These are phyloP conservation scores for Neoitamus cyanurus DNA, from an alignment of 2,888 invertebrate species.

Conservation along the genomic window DNA sequence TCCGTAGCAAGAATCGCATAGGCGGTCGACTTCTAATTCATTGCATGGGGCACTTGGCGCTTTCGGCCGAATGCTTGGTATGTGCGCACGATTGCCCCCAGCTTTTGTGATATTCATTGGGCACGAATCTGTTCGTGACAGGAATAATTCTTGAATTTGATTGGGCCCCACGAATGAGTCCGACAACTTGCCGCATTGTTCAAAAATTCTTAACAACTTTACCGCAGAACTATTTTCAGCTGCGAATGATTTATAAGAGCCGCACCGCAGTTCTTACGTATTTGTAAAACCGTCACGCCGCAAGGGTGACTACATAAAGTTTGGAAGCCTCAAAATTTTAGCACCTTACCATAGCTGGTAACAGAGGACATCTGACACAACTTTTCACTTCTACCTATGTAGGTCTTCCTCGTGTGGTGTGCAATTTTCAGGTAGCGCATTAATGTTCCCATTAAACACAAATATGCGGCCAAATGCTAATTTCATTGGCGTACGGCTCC, in stretches of 20 bases:
- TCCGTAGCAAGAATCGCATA: not conserved
- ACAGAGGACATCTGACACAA: not conserved
- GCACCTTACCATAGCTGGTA: not conserved
- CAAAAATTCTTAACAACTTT: not conserved
- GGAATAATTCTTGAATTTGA: not conserved
- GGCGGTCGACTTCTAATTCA: not conserved
- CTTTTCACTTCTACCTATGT: too few species aligned
- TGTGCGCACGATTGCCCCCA: not conserved
- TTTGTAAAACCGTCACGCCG: not conserved
- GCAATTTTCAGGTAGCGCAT: too few species aligned
- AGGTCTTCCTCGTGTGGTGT: too few species aligned
- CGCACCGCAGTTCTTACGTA: not conserved
- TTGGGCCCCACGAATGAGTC: not conserved
- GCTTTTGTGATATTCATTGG: not conserved
- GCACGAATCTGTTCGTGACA: not conserved
- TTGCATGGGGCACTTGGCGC: not conserved
- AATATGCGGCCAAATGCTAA: too few species aligned
- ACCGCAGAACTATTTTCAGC: not conserved
- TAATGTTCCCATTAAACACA: too few species aligned
- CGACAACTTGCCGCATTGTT: not conserved
- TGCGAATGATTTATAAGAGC: not conserved
- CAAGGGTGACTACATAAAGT: not conserved
- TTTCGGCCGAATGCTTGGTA: not conserved
- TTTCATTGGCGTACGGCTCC: too few species aligned
- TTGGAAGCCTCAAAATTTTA: not conserved